phyloP scores from a whole-genome alignment of 2,888 invertebrate species.

The Cephonodes hylas region DNA sequence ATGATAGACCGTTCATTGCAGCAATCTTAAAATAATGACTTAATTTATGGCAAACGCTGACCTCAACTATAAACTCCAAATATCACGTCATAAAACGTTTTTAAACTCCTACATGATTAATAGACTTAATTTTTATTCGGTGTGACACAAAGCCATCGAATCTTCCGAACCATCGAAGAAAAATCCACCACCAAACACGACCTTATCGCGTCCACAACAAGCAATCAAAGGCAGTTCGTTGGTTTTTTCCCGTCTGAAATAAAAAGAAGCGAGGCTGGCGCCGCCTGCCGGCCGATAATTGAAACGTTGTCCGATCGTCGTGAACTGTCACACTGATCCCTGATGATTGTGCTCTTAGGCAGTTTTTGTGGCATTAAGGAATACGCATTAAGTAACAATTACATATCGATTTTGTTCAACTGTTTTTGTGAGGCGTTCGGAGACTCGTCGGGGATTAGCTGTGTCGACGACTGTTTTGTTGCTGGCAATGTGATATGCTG shows the following conservation, averaged over 20 bases:
- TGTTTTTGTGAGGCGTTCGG: background rate
- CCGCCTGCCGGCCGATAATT: constrained; percentile 23
- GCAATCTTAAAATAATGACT: no score
- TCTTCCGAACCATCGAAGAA: background rate
- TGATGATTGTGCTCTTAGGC: constrained; percentile 10
- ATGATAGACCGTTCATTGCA: no score
- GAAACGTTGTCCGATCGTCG: constrained; percentile 23
- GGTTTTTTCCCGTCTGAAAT: constrained; percentile 27
- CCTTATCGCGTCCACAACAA: constrained; percentile 12
- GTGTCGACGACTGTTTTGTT: background rate
- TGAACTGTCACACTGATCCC: constrained; percentile 20
- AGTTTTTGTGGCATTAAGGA: constrained; percentile 11
- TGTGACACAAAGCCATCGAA: constrained; percentile 10
- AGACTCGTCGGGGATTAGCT: background rate
- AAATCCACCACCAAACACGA: constrained; percentile 9
- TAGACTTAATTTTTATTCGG: background rate
- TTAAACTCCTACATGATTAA: background rate
- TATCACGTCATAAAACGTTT: no score
- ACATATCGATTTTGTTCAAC: constrained; percentile 2
- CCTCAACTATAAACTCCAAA: no score
- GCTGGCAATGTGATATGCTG: background rate
- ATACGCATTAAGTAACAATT: constrained; percentile 12
- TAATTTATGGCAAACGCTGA: no score
- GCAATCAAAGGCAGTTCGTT: background rate
- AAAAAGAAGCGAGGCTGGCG: constrained; percentile 30